These are phyloP conservation scores for Clavelina lepadiformis DNA, from an alignment of 23 tunicate genomes.

Conservation along the genomic window DNA sequence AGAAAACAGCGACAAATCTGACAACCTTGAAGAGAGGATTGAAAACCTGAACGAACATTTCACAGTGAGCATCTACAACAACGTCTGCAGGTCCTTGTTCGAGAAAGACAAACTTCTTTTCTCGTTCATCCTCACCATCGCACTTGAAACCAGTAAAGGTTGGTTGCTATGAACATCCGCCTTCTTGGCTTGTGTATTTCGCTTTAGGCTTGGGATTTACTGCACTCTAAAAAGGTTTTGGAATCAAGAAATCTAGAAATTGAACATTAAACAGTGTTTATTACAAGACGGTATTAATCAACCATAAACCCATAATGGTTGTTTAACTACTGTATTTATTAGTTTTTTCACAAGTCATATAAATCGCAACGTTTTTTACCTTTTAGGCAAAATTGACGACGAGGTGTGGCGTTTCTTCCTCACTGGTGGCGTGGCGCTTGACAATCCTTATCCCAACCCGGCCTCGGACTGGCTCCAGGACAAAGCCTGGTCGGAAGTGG, in stretches of 20 bases:
- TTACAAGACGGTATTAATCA: too few species aligned
- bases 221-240: too few species aligned
- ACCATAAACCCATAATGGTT: too few species aligned
- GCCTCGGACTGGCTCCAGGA: constrained; percentile 92
- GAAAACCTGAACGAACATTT: constrained; percentile 88
- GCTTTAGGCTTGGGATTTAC: too few species aligned
- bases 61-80: constrained; percentile 90
- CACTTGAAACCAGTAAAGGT: constrained; percentile 78
- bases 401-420: constrained; percentile 91
- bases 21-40: constrained; percentile 61
- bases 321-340: too few species aligned
- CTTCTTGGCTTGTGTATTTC: too few species aligned
- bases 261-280: too few species aligned
- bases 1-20: constrained; percentile 73
- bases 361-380: too few species aligned
- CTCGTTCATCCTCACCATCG: constrained; percentile 84
- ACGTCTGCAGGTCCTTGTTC: constrained; percentile 87
- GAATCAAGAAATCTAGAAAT: too few species aligned
- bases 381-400: constrained; percentile 85
- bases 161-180: too few species aligned
- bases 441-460: constrained; percentile 90
- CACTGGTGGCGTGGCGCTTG: constrained; percentile 94
- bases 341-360: too few species aligned
- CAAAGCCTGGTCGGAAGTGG: constrained; percentile 94
- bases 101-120: constrained; percentile 93